Evolutionary conservation across 2,113 vertebrate species (phyloP).

Genomic region (Leiothrix lutea): DNA sequence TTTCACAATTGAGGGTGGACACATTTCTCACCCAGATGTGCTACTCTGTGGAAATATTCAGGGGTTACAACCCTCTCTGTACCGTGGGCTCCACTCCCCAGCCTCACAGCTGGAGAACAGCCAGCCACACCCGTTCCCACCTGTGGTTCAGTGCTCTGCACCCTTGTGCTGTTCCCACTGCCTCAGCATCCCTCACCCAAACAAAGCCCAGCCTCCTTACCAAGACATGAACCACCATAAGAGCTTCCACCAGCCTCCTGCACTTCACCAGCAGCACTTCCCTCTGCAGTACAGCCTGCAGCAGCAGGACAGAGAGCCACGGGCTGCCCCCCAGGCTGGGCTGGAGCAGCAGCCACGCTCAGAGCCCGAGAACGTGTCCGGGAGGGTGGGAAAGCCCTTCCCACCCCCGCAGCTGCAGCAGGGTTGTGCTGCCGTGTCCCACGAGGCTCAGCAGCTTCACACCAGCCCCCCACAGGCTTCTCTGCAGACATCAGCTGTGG

Average conservation of each 20-base stretch:
- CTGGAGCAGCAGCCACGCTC: conserved; percentile 21
- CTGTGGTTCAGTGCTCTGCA: conserved; percentile 69
- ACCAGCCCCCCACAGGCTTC: conserved; percentile 38
- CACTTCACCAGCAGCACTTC: conserved; percentile 50
- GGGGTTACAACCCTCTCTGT: conserved; percentile 78
- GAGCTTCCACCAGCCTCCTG: conserved; percentile 55
- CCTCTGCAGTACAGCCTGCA: conserved; percentile 63
- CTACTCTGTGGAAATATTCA: conserved; percentile 76
- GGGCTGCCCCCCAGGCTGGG: conserved; percentile 47
- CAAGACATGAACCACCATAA: conserved; percentile 43
- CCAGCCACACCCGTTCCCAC: conserved; percentile 77
- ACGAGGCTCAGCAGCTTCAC: conserved; percentile 58
- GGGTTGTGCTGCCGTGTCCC: not conserved
- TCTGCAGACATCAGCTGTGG: conserved; percentile 63
- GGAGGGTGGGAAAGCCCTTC: conserved; percentile 63
- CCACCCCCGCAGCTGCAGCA: conserved; percentile 72
- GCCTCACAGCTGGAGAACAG: conserved; percentile 77
- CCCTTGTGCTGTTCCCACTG: conserved; percentile 86
- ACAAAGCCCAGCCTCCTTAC: conserved; percentile 60
- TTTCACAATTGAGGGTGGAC: conserved; percentile 85
- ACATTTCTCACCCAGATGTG: conserved; percentile 74
- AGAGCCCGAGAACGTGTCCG: conserved; percentile 23
- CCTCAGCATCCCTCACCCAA: conserved; percentile 58
- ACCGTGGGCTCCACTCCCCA: conserved; percentile 67
- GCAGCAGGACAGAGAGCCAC: conserved; percentile 61